Evolutionary conservation across 2,113 vertebrate genomes (phyloP), one percentile per base, ranked within the genome.

Genomic region (Empidonax traillii): DNA sequence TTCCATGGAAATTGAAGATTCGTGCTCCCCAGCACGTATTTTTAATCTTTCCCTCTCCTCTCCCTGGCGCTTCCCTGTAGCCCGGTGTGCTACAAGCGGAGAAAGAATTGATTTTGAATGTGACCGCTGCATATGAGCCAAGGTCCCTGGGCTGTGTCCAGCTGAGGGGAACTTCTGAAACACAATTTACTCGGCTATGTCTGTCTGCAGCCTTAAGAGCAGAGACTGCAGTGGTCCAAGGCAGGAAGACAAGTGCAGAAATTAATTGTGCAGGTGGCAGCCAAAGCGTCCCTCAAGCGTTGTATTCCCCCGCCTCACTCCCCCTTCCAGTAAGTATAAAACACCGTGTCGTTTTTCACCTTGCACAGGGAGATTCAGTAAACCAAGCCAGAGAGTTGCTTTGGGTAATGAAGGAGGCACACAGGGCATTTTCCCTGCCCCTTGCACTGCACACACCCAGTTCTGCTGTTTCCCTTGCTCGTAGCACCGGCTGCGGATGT

Each of bases 31-130:
- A 53, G 63, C 85, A 81, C 9, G 9, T 59, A 49, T 41, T 58
- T 79, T 61, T 5, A 84, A 89, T 96, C 81, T 84, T 77, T 28
- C 82, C 93, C 51, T 75, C 94, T 76, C 72, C 93, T 93, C 92
- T 96, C 91, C 63, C 47, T 16, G 77, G n/a, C 0, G 1, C 66
- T 69, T 67, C 33, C 0, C 65, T 84, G 56, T 5, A 10, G 67
- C 93, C 69, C 0, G 1, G 28, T 72, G 72, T 78, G 89, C 86
- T 74, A 9, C 68, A 18, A 44, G 73, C 7, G 1, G 84, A 93
- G 89, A 84, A 74, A 51, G 89, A 92, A 91, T 87, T 87, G 78
- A 81, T 93, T 81, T 78, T 52, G 71, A 56, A 55, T 63, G 76
- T 31, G 89, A 59, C 68, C 56, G 0, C 88, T 90, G 91, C 53